These are phyloP conservation scores for Chrysocyon brachyurus DNA, from an alignment of 2,797 vertebrate genomes.

Conservation along the genomic window DNA sequence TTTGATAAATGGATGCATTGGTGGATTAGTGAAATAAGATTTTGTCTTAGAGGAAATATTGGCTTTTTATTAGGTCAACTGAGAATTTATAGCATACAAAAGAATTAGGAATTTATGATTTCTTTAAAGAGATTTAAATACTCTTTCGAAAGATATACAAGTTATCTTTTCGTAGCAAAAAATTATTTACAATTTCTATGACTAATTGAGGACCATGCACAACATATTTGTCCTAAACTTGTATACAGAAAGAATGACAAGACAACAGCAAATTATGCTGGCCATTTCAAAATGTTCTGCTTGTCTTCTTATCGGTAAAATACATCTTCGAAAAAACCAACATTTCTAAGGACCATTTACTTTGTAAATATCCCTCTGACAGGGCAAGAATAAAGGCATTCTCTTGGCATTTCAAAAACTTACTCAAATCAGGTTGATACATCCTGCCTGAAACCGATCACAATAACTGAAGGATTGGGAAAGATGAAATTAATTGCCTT, in stretches of 20 bases:
- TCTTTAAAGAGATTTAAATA: conserved; percentile 78
- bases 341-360: background rate
- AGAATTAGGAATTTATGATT: conserved; percentile 71
- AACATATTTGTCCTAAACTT: conserved; percentile 17
- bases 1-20: conserved; percentile 75
- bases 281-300: background rate
- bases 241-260: background rate
- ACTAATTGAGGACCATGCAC: background rate
- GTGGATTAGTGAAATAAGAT: conserved; percentile 78
- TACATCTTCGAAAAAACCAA: background rate
- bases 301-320: background rate
- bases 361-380: background rate
- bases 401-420: conserved; percentile 8
- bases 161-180: conserved; percentile 39
- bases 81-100: conserved; percentile 69
- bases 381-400: background rate
- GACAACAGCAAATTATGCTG: background rate
- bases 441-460: background rate
- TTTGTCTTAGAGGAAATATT: conserved; percentile 81
- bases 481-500: conserved; percentile 68
- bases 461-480: conserved; percentile 52
- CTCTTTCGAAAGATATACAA: conserved; percentile 64
- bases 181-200: conserved; percentile 29
- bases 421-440: background rate
- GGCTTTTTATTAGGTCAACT: conserved; percentile 78